Conservation (phyloP, 23 tunicate genomes). For the Diplosoma virens region DNA sequence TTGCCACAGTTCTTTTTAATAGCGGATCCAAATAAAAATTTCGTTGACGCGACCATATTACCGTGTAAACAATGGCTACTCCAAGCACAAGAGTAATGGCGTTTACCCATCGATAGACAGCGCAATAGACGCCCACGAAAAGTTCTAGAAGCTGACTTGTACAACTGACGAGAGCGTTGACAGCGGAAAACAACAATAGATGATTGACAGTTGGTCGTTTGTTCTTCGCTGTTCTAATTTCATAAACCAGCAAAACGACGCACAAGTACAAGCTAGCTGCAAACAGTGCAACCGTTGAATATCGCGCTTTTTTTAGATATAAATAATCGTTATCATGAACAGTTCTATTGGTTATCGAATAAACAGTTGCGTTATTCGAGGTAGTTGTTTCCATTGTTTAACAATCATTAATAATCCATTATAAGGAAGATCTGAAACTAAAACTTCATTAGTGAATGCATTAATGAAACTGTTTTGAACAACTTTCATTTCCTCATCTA, state of each 20-base stretch:
- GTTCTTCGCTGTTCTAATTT: not conserved
- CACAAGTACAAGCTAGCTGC: too few species aligned
- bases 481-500: too few species aligned
- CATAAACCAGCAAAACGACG: not conserved
- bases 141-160: not conserved
- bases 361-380: too few species aligned
- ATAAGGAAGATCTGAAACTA: too few species aligned
- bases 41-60: slow-evolving; percentile 11
- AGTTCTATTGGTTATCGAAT: too few species aligned
- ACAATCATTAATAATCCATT: too few species aligned
- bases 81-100: not conserved
- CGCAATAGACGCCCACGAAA: not conserved
- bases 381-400: too few species aligned
- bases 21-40: slow-evolving; percentile 16
- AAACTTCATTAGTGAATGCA: too few species aligned
- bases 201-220: not conserved
- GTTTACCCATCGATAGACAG: not conserved
- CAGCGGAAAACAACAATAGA: not conserved
- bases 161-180: not conserved
- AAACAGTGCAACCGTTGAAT: too few species aligned
- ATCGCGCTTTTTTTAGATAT: too few species aligned
- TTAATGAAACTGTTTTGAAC: too few species aligned
- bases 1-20: not conserved
- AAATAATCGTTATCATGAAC: too few species aligned
- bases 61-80: not conserved